phyloP scores from a whole-genome alignment of 2,113 vertebrate species.

The Nicator chloris region DNA sequence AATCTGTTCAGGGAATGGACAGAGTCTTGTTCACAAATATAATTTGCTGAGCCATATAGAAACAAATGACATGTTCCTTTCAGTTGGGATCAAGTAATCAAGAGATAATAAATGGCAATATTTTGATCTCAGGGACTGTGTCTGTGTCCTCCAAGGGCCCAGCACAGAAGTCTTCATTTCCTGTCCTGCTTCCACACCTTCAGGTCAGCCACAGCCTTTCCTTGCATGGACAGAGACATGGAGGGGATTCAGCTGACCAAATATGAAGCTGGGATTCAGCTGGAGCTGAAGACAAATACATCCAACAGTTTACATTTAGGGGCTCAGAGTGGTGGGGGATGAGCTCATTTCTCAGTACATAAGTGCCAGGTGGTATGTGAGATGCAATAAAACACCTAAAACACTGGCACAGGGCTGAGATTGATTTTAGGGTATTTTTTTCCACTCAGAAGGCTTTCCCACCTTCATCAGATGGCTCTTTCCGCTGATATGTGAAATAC shows the following conservation, averaged over 20 bases:
- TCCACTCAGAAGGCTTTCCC: neutral
- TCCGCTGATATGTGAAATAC: neutral
- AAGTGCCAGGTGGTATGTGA: neutral
- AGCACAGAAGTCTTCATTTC: neutral
- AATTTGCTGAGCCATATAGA: neutral
- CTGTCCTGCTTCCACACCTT: neutral
- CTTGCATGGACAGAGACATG: neutral
- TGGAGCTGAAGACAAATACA: neutral
- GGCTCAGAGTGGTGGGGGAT: neutral
- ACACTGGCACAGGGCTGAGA: neutral
- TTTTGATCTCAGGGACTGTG: neutral
- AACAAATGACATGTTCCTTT: neutral
- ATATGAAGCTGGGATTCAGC: neutral
- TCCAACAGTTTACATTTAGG: too few relatives aligned
- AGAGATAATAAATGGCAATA: neutral
- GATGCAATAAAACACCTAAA: neutral
- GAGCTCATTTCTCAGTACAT: neutral
- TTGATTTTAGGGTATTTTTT: neutral
- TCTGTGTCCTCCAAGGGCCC: neutral
- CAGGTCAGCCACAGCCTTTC: neutral
- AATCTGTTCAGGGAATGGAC: neutral
- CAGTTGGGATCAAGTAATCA: neutral
- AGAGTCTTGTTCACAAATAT: neutral
- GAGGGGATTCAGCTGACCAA: neutral
- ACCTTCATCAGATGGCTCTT: neutral